Evolutionary conservation across 35 echinoderm and acorn worm species (phyloP), one percentile per base, ranked within the genome.

Genomic region (Holothuria glaberrima): DNA sequence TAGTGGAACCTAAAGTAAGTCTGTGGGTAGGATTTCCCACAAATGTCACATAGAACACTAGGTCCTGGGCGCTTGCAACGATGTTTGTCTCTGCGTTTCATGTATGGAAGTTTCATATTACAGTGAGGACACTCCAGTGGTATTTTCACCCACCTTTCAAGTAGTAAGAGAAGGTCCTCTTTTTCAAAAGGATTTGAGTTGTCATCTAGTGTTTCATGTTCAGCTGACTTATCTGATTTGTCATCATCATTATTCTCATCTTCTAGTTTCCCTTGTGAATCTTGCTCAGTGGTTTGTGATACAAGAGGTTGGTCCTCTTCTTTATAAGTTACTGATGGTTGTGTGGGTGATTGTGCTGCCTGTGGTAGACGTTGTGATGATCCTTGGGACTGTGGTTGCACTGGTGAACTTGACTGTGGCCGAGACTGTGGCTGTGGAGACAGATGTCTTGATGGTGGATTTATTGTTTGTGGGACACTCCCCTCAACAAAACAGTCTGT

Each of bases 1-100:
- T 87, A 87, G 65, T 87, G 85, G 36, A 87, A 87, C 18, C 85
- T 60, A 35, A 87, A 87, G 30, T 87, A 87, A 71, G 85, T 87
- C 62, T 87, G 85, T 30, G 85, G 85, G 30, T 69, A 87, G 58
- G 60, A 67, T 28, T 87, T 87, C 12, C 85, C 85, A 33, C 85
- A 87, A 20, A 87, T 71, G 35, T 87, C 85, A 50, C 85, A 87
- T 6, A 87, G 63, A 35, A 87, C 66, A 59, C 66, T 67, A 28
- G 85, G 85, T n/a, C 61, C 54, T 18, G 65, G 61, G 30, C 85
- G 61, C 85, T 71, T 67, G 30, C 85, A 87, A 22, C 85, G 61
- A 29, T 87, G 85, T 28, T 52, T 67, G 50, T 87, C 85, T 34
- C 50, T 69, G n/a, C 66, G 60, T 71, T 87, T 87, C 85, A 87